Evolutionary conservation across 2,888 invertebrate genomes (phyloP), one percentile per base, ranked within the genome.

Genomic region (Syritta pipiens): DNA sequence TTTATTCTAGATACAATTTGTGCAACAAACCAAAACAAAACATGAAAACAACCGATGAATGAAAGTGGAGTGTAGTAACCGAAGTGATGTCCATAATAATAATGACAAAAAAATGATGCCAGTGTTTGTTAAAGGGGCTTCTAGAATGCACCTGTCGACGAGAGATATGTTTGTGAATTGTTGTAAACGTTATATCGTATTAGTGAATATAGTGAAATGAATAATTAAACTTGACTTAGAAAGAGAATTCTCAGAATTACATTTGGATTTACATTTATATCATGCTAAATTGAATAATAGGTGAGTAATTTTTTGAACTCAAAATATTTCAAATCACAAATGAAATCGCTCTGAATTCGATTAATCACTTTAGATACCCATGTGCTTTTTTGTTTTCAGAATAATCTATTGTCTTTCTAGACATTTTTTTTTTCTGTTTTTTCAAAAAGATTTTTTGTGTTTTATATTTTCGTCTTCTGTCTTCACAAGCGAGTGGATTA

Each of bases 211-310:
- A 37, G 26, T 44, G 26, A 63, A 51, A 46, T 40, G 55, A 42
- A 10, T 14, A 7, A 22, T 49, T 49, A 46, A n/a, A 60, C 49
- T 40, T 48, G 67, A 79, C 53, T 67, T 60, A 4, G 51, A 69
- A 49, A 57, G 12, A 20, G 35, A 40, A 6, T 44, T 22, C 46
- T 14, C 59, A 48, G 17, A 32, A 42, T 63, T 44, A 63, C 49
- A 51, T 51, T 81, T 69, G 62, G 68, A 81, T 75, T 69, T 81
- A 69, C 62, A 10, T 51, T 22, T 12, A 35, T 40, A 32, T 51
- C 63, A 60, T 63, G 37, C 63, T 22, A 37, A 53, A 49, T 69
- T 49, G 35, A 63, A 57, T 26, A 76, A 44, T 53, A 62, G 76
- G 76, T 76, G 37, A 76, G 76, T 71, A 19, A 9, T 19, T 30